Evolutionary conservation across 1,140 invertebrate genomes (phyloP), one percentile per base, ranked within the genome.

Genomic region (Frieseomelitta varia): DNA sequence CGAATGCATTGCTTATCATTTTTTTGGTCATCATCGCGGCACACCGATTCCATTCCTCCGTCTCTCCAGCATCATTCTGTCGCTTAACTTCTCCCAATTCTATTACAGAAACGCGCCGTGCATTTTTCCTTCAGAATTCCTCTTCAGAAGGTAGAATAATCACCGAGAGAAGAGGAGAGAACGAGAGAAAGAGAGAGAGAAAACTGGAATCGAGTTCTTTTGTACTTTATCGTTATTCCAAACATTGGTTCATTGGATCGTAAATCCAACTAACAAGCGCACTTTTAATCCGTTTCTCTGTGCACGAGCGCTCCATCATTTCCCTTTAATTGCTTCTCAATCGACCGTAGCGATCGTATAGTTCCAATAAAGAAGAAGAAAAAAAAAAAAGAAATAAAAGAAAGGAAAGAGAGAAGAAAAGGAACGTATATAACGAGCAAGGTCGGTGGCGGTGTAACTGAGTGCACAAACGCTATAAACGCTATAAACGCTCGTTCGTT

Each of bases 321-420:
- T 47, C 55, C 15, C 30, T 27, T n/a, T 72, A 73, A 80, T 80
- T 30, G 68, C 30, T 74, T 63, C 39, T 71, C 79, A 34, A 74
- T 74, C 56, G 79, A 74, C 34, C 24, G 27, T 58, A 63, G 34
- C 27, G 27, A 14, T 47, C 69, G 53, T 61, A 21, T 55, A 51
- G 53, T 53, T 27, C 14, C 24, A 15, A 14, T 17, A 72, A 30
- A 21, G 15, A 47, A 19, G 17, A n/a, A 34, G n/a, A 27, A 27
- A 71, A 2, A 10, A 24, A 15, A 15, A 51, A 27, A 0, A 17
- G n/a, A n/a, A n/a, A n/a, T n/a, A n/a, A n/a, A n/a, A 27, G 17
- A 8, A 47, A 15, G 0, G 2, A 4, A 0, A 0, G 0, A 11
- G 24, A 47, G 1, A n/a, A 34, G 17, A 67, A 19, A 19, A 34